Evolutionary conservation across 64 coral and sea anemone species (phyloP).

Genomic region (Montipora cactus): DNA sequence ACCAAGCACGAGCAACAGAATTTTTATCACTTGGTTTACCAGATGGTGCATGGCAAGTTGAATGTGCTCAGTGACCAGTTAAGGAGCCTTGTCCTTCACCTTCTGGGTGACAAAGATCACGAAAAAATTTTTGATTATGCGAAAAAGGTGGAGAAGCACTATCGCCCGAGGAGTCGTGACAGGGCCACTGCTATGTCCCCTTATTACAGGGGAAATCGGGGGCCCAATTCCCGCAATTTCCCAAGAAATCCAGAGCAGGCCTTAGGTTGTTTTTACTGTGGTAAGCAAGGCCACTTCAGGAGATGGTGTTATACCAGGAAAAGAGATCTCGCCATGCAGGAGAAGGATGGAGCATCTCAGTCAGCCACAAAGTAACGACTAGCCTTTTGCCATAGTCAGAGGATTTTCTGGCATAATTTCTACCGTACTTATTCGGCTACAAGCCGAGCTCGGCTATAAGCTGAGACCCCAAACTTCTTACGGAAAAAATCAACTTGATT

Average conservation of each 20-base stretch:
- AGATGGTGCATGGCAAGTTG: constrained; percentile 52
- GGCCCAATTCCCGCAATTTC: not conserved
- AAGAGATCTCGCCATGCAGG: not conserved
- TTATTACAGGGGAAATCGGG: not conserved
- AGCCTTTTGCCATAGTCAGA: not conserved
- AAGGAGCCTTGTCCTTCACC: constrained; percentile 32
- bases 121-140: not conserved
- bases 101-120: not conserved
- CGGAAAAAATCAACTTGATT: too few relatives aligned
- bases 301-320: too few relatives aligned
- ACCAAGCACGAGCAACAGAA: constrained; percentile 42
- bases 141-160: not conserved
- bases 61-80: constrained; percentile 51
- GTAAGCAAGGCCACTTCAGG: constrained; percentile 7
- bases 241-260: not conserved
- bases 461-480: too few relatives aligned
- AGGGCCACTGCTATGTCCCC: not conserved
- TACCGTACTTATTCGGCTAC: not conserved
- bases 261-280: not conserved
- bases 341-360: not conserved
- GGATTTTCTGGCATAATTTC: not conserved
- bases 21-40: constrained; percentile 43
- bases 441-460: too few relatives aligned
- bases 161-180: not conserved
- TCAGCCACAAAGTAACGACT: not conserved